These are phyloP conservation scores for Penaeus monodon DNA, from an alignment of 2,888 invertebrate genomes.

Conservation along the genomic window DNA sequence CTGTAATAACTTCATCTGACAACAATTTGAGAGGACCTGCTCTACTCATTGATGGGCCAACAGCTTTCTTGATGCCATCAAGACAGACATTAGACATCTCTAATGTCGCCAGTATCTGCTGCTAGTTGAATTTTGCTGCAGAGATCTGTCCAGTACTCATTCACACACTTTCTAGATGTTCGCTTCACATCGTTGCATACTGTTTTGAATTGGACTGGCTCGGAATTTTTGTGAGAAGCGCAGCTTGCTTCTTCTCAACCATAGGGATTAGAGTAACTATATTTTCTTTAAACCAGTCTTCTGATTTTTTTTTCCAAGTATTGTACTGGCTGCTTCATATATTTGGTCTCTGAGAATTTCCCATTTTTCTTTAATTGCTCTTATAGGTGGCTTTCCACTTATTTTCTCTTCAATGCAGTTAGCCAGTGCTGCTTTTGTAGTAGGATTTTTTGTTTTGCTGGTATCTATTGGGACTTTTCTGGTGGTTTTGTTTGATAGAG, in stretches of 20 bases:
- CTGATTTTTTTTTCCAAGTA: background rate
- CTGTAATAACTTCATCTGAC: background rate
- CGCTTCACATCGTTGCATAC: no score
- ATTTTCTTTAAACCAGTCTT: background rate
- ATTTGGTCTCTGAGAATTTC: no score
- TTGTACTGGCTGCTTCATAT: background rate
- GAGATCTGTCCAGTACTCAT: background rate
- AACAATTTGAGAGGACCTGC: background rate
- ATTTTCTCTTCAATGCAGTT: background rate
- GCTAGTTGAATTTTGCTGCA: background rate
- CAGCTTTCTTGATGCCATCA: conserved; percentile 6
- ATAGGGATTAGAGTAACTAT: background rate
- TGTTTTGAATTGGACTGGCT: background rate
- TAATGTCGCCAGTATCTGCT: background rate
- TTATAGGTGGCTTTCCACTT: background rate
- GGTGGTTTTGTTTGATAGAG: background rate
- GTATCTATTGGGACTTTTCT: background rate
- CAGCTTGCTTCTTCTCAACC: background rate
- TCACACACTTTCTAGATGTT: background rate
- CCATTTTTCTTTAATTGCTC: background rate
- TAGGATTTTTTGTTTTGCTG: background rate
- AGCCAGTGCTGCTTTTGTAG: background rate
- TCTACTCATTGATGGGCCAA: background rate
- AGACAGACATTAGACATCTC: no score
- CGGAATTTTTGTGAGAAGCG: background rate